A percentile compares a stretch with the other conserved stretches of the same genome.
Evolutionary conservation across 2,113 vertebrate genomes (phyloP).

Genomic region (Proteles cristata): DNA sequence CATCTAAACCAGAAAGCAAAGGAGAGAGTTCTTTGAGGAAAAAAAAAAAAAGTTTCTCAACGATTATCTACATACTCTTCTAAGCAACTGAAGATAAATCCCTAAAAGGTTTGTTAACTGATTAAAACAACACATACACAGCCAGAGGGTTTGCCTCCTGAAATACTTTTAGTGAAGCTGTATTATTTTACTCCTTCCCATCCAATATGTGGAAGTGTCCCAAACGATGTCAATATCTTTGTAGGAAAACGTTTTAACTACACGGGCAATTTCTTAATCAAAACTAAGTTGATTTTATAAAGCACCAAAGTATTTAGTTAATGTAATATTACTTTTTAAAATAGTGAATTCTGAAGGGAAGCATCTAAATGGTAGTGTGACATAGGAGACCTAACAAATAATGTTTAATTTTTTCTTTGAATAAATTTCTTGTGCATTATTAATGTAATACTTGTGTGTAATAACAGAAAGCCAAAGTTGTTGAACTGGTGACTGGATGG

Average conservation of each 20-base stretch:
- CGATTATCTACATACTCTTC: background rate
- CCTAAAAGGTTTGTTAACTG: background rate
- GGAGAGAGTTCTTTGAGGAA: background rate
- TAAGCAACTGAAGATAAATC: background rate
- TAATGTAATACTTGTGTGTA: background rate
- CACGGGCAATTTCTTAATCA: background rate
- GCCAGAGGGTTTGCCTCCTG: background rate
- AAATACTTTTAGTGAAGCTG: background rate
- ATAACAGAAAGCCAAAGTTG: background rate
- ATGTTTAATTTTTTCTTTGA: slow-evolving; percentile 21
- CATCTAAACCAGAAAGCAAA: background rate
- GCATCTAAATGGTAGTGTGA: background rate
- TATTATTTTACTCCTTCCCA: background rate
- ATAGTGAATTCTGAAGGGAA: background rate
- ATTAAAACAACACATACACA: background rate
- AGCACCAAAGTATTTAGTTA: background rate
- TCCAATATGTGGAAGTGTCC: background rate
- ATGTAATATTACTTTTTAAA: background rate
- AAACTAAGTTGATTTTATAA: background rate
- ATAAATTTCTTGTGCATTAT: background rate
- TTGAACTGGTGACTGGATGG: background rate
- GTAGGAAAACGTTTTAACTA: background rate
- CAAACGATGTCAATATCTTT: background rate
- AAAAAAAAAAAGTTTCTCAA: background rate
- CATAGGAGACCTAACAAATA: background rate